Base-by-base conservation (phyloP, 2,888 invertebrate genomes). In the Idaea straminata region DNA sequence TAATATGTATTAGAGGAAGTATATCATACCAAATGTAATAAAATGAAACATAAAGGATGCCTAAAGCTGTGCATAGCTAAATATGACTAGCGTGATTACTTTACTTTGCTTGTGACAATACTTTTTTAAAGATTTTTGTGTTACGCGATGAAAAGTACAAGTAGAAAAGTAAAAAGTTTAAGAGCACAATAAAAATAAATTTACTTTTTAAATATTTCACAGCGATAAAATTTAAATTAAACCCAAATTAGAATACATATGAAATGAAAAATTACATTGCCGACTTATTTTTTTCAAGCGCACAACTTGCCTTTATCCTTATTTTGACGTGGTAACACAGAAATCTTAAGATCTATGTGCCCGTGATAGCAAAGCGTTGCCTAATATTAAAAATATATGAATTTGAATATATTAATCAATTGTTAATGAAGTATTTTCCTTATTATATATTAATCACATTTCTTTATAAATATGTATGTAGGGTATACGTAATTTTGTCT, bases 1-100 rank as follows among this genome's bases (percentile, higher is more conserved):
- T 59, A 59, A 58, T 15, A 13, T 34, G 25, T 59, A 59, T 59
- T 59, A 59, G 34, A 59, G 59, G 6, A 59, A 59, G 15, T 59
- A 59, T 47, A 47, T 13, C 10, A 13, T 47, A 47, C 47, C 47
- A 13, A 47, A 47, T 47, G 47, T 47, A 47, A 10, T 10, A 47
- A 47, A 10, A 47, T 47, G 47, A 10, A 47, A 47, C 47, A 47
- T 7, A 47, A 13, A 47, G 47, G 47, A 47, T 47, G 10, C 47
- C 47, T 47, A 47, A 47, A 47, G 47, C 47, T 47, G 47, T 47
- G 47, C 47, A 47, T 47, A 47, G 47, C 47, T 47, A 47, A 5
- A 47, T 47, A 47, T 10, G 47, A 10, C 47, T 47, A 47, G 47
- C 47, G 47, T 47, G 47, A 47, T 47, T 47, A 47, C 47, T 47